A percentile compares a stretch with the other conserved stretches of the same genome.
These are phyloP conservation scores for Salpingus planirostris DNA, from an alignment of 2,888 invertebrate species.

Conservation along the genomic window DNA sequence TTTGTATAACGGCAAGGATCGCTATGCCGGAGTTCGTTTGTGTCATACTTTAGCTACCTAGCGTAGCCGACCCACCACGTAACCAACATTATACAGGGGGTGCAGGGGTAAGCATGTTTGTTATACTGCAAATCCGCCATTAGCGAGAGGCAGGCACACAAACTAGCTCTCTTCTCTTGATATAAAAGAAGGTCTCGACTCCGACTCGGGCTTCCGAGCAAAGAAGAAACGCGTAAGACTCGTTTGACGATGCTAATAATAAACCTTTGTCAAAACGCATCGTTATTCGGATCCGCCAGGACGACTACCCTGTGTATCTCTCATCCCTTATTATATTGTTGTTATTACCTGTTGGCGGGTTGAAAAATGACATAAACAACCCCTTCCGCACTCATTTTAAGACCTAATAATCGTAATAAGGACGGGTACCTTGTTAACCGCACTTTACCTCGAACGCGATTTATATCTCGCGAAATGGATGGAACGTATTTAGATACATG, in stretches of 20 bases:
- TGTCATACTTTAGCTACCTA: conserved; percentile 29
- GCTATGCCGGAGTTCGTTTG: conserved; percentile 25
- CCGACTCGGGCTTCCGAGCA: conserved; percentile 14
- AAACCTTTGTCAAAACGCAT: conserved; percentile 37
- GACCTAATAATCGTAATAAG: too few species aligned
- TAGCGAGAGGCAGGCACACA: conserved; percentile 29
- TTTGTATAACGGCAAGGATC: background rate
- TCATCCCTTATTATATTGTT: too few species aligned
- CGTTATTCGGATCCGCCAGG: conserved; percentile 22
- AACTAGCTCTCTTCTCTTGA: conserved; percentile 34
- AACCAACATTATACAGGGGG: too few species aligned
- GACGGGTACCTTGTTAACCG: too few species aligned
- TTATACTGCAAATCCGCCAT: conserved; percentile 37
- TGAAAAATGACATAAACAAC: too few species aligned
- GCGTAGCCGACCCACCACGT: conserved; percentile 21
- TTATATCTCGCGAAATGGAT: too few species aligned
- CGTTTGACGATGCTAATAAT: conserved; percentile 39
- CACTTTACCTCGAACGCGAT: too few species aligned
- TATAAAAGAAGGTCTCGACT: conserved; percentile 22
- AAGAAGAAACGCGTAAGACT: conserved; percentile 20
- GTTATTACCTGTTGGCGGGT: too few species aligned
- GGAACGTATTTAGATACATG: too few species aligned
- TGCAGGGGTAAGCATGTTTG: conserved; percentile 35
- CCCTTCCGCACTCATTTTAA: too few species aligned
- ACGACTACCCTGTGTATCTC: too few species aligned